Evolutionary conservation across 1,140 invertebrate species (phyloP).

Genomic region (Polyergus mexicanus): DNA sequence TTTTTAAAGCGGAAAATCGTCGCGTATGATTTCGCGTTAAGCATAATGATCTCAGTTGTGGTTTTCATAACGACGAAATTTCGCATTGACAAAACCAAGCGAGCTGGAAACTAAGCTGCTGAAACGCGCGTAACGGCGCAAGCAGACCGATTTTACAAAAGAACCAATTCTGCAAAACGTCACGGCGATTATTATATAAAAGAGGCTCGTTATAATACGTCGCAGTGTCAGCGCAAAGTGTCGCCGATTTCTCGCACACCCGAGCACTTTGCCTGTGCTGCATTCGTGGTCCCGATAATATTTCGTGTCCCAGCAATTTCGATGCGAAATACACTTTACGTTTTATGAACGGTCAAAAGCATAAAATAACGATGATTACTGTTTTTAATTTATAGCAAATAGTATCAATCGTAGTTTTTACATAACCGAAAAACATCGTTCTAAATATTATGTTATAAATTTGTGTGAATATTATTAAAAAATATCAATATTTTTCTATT

Average conservation of each 20-base stretch:
- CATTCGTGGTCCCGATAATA: slow-evolving; percentile 26
- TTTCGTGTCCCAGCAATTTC: slow-evolving; percentile 37
- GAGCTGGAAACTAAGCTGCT: slow-evolving; percentile 41
- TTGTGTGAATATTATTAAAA: slow-evolving; percentile 1
- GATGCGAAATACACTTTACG: slow-evolving; percentile 3
- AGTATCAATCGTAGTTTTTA: neutral
- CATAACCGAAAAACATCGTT: slow-evolving; percentile 1
- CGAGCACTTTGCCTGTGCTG: slow-evolving; percentile 49
- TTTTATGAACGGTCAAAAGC: slow-evolving; percentile 26
- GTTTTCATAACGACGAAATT: slow-evolving; percentile 25
- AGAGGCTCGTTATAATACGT: slow-evolving; percentile 51
- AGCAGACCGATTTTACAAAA: slow-evolving; percentile 33
- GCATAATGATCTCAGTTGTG: slow-evolving; percentile 45
- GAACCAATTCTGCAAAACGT: slow-evolving; percentile 61
- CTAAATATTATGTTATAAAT: neutral
- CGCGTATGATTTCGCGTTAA: neutral
- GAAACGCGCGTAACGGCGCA: slow-evolving; percentile 16
- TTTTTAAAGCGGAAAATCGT: slow-evolving; percentile 15
- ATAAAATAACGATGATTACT: neutral
- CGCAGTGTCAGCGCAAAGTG: slow-evolving; percentile 53
- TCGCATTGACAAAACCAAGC: slow-evolving; percentile 39
- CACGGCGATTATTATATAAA: slow-evolving; percentile 65
- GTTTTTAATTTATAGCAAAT: slow-evolving; percentile 4
- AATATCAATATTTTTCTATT: neutral
- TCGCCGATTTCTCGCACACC: slow-evolving; percentile 40